These are phyloP conservation scores for Boloria selene DNA, from an alignment of 2,888 invertebrate species.

Conservation along the genomic window DNA sequence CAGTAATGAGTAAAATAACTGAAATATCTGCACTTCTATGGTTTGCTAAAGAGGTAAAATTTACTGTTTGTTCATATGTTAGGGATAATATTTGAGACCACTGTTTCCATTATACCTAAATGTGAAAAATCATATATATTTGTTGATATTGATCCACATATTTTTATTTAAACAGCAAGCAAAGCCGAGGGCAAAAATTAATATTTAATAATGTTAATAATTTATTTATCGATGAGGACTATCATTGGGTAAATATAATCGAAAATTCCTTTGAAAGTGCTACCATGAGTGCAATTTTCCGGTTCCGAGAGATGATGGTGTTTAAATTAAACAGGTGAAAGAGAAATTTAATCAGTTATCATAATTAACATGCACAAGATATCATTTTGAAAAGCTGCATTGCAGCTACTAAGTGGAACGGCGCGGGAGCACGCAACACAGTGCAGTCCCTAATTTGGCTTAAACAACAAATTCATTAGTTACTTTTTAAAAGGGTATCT, in stretches of 20 bases:
- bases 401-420: slow-evolving; percentile 46
- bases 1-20: background rate
- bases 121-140: too few species aligned
- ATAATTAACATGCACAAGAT: slow-evolving; percentile 47
- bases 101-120: too few species aligned
- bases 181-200: too few species aligned
- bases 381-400: slow-evolving; percentile 49
- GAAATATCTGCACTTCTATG: background rate
- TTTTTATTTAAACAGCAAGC: too few species aligned
- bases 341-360: slow-evolving; percentile 43
- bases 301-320: slow-evolving; percentile 30
- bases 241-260: slow-evolving; percentile 4
- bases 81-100: too few species aligned
- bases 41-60: too few species aligned
- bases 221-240: slow-evolving; percentile 5
- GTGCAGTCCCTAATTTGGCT: slow-evolving; percentile 37
- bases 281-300: slow-evolving; percentile 26
- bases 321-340: slow-evolving; percentile 44
- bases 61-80: background rate
- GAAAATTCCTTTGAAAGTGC: slow-evolving; percentile 24
- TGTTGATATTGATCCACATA: too few species aligned
- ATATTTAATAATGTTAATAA: background rate
- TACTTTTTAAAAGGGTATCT: background rate
- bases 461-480: slow-evolving; percentile 24
- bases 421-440: slow-evolving; percentile 48